Evolutionary conservation across 2,113 vertebrate genomes (phyloP).

Genomic region (Cricetomys ansorgei): DNA sequence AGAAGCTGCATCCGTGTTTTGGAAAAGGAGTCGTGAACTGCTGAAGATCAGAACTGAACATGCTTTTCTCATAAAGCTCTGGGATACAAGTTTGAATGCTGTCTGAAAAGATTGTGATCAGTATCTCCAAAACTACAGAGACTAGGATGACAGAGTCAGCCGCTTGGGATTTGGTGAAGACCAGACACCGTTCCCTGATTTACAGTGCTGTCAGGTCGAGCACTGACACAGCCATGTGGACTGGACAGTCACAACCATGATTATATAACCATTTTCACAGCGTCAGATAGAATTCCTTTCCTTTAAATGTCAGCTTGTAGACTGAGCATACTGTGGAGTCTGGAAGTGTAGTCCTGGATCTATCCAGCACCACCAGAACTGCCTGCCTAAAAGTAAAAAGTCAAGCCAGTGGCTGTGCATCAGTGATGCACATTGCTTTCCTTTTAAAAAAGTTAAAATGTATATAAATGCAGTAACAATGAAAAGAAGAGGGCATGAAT

Average conservation of each 20-base stretch:
- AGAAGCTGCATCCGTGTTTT: slow-evolving; percentile 12
- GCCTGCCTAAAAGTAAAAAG: not conserved
- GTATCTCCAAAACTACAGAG: slow-evolving; percentile 28
- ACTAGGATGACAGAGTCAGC: not conserved
- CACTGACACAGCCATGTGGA: not conserved
- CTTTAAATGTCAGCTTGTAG: slow-evolving; percentile 8
- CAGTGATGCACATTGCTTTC: not conserved
- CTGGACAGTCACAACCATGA: not conserved
- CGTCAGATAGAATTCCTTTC: not conserved
- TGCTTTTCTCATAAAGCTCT: not conserved
- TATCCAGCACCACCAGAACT: slow-evolving; percentile 9
- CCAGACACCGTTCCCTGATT: slow-evolving; percentile 24
- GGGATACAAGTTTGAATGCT: not conserved
- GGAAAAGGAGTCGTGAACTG: not conserved
- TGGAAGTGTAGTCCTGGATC: not conserved
- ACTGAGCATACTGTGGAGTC: not conserved
- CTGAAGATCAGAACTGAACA: not conserved
- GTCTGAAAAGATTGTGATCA: not conserved
- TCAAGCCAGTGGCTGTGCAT: not conserved
- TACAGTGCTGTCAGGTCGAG: not conserved
- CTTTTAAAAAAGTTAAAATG: slow-evolving; percentile 9
- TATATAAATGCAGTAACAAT: not conserved
- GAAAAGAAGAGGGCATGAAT: not conserved
- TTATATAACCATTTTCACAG: slow-evolving; percentile 40
- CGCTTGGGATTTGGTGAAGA: not conserved